phyloP scores from a whole-genome alignment of 2,888 invertebrate genomes.

The Agrilus cyanescens region DNA sequence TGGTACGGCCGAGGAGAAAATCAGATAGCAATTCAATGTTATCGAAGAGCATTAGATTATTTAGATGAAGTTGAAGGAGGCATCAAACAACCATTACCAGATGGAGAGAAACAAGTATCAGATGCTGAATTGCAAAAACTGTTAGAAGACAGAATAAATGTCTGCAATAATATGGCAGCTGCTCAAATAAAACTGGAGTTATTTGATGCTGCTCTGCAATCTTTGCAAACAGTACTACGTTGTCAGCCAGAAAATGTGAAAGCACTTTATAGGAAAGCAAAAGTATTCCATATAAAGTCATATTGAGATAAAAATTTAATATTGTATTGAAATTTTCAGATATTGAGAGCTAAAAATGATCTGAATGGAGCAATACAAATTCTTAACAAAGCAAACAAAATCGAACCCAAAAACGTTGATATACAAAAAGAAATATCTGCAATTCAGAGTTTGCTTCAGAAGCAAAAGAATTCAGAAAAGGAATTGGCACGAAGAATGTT shows the following conservation, averaged over 20 bases:
- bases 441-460: constrained; percentile 25
- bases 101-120: constrained; percentile 37
- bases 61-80: constrained; percentile 63
- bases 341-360: constrained; percentile 55
- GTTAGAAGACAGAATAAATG: constrained; percentile 69
- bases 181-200: constrained; percentile 82
- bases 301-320: too few species aligned
- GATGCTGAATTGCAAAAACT: constrained; percentile 52
- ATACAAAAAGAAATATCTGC: constrained; percentile 38
- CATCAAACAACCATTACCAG: constrained; percentile 43
- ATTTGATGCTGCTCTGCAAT: constrained; percentile 72
- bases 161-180: constrained; percentile 86
- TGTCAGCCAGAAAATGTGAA: constrained; percentile 84
- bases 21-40: constrained; percentile 72
- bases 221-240: constrained; percentile 69
- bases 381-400: constrained; percentile 47
- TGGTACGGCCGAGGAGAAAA: constrained; percentile 78
- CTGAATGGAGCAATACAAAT: constrained; percentile 56
- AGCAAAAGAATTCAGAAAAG: constrained; percentile 38
- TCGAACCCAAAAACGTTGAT: constrained; percentile 49
- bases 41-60: constrained; percentile 72
- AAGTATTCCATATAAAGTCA: constrained; percentile 31
- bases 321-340: constrained; percentile 34
- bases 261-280: constrained; percentile 79
- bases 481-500: constrained; percentile 43